Evolutionary conservation across 2,797 vertebrate genomes (phyloP), one percentile per base, ranked within the genome.

Genomic region (Fringilla coelebs): DNA sequence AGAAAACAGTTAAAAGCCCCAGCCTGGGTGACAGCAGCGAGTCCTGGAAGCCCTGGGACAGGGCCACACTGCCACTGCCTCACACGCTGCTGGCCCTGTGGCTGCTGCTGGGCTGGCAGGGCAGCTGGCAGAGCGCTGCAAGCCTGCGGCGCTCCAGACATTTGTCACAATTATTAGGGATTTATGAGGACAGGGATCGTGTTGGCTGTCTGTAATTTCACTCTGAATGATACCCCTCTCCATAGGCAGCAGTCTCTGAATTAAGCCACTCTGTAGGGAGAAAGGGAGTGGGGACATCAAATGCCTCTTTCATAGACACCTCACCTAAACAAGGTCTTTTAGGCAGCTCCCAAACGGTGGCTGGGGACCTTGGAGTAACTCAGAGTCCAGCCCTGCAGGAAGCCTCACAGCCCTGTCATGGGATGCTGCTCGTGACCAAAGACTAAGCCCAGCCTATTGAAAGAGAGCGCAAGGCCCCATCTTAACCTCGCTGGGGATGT

Each of bases 111-210:
- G 78, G 82, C 82, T 73, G 81, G 71, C 73, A 61, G 71, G 76
- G 92, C 84, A 88, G 90, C 87, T 89, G 93, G 91, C 79, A 88
- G 24, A 66, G 73, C 15, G 7, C 34, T 34, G 85, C 51, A 14
- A 57, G 71, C 89, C 91, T 28, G 67, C 0, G 1, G 89, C 1
- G 1, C 87, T 90, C 62, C 88, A 71, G 52, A 52, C 49, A 49
- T 89, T 79, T 72, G 85, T 83, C 85, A 84, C 83, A 77, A 85
- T 94, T 92, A 79, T n/a, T 84, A 62, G 73, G 58, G 88, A 94
- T 96, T 94, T 90, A 87, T 15, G 24, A 89, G 68, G 78, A 94
- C 62, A 66, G 29, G 78, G 63, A 88, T 86, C 2, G 10, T 86
- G 71, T 55, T 65, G 54, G 70, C 46, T 58, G 61, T 45, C 67